phyloP scores from a whole-genome alignment of 2,113 vertebrate genomes.

The Seriola aureovittata region DNA sequence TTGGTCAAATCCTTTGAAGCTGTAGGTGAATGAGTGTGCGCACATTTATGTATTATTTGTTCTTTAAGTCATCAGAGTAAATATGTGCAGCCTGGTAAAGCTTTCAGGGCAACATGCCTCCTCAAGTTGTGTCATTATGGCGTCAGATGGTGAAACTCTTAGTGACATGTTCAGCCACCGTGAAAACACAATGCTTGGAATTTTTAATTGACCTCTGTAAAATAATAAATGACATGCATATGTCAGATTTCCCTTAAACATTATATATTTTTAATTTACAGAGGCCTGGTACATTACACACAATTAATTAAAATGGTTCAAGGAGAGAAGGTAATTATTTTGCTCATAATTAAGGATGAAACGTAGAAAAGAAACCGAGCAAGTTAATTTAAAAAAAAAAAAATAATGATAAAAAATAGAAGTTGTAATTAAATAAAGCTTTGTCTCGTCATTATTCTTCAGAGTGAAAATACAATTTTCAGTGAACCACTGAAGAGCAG shows the following conservation, averaged over 20 bases:
- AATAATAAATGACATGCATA: constrained; percentile 48
- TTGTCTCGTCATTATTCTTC: constrained; percentile 29
- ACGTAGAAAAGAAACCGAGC: background rate
- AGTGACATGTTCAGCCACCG: constrained; percentile 13
- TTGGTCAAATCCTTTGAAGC: background rate
- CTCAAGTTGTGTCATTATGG: constrained; percentile 11
- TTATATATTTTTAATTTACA: constrained; percentile 17
- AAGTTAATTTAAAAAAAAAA: background rate
- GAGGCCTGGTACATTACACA: background rate
- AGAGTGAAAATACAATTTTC: constrained; percentile 2
- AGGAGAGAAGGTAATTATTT: constrained; percentile 12
- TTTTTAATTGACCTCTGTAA: constrained; percentile 52
- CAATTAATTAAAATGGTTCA: constrained; percentile 47
- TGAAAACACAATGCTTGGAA: constrained; percentile 4
- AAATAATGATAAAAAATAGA: too few relatives aligned
- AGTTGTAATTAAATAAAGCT: background rate
- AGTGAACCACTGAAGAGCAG: background rate
- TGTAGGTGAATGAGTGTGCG: background rate
- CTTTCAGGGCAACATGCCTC: background rate
- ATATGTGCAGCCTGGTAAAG: background rate
- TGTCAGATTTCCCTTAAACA: constrained; percentile 21
- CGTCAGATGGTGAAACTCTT: constrained; percentile 10
- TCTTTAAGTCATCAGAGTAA: constrained; percentile 12
- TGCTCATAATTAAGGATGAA: background rate
- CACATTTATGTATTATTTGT: constrained; percentile 46